Conservation (phyloP, 1,140 invertebrate genomes). For the Calycopis cecrops region DNA sequence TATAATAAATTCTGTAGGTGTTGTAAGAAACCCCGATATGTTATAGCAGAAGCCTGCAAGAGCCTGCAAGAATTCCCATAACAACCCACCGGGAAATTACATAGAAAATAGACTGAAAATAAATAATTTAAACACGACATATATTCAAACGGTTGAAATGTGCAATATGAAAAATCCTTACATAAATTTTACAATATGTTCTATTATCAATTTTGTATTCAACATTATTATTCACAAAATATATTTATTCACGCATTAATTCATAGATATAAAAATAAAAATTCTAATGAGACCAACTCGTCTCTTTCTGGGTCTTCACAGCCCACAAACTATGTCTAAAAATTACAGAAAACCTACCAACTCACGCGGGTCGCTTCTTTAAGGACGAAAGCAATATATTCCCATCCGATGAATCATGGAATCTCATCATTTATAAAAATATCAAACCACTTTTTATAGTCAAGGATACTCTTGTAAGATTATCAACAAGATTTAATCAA, state of each 20-base stretch:
- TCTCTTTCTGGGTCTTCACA: conserved; percentile 17
- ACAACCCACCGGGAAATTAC: neutral
- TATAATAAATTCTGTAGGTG: neutral
- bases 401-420: conserved; percentile 26
- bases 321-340: conserved; percentile 14
- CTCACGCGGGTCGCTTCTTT: conserved; percentile 9
- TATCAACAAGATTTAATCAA: conserved; percentile 17
- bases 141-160: no score
- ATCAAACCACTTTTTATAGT: no score
- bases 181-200: no score
- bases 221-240: no score
- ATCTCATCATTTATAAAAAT: conserved; percentile 27
- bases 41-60: neutral
- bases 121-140: neutral
- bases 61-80: neutral
- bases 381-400: conserved; percentile 17
- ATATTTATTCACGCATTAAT: conserved; percentile 7
- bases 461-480: conserved; percentile 21
- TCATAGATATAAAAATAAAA: neutral
- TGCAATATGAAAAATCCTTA: no score
- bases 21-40: neutral
- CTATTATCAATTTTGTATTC: no score
- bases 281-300: no score
- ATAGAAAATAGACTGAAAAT: neutral
- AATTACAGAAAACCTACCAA: conserved; percentile 4